A percentile compares a stretch with the other conserved stretches of the same genome.
Conservation (phyloP, 2,797 vertebrate genomes). For the Amblyraja radiata region DNA sequence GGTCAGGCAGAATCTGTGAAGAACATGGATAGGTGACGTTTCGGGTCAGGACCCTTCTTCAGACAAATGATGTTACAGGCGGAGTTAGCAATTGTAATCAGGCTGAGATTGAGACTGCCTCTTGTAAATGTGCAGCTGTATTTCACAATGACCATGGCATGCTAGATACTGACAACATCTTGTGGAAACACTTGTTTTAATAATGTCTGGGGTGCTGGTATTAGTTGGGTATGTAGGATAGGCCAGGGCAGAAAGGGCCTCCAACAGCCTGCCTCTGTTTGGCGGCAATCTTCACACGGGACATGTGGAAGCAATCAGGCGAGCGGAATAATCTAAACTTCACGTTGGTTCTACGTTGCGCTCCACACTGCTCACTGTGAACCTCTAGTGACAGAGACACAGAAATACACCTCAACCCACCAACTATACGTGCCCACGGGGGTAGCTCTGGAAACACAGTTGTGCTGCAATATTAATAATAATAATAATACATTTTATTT, state of each 20-base stretch:
- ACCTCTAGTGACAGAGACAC: background rate
- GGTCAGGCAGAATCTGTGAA: too few species aligned
- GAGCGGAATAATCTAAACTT: background rate
- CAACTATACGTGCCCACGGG: background rate
- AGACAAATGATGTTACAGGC: background rate
- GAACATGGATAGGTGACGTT: too few species aligned
- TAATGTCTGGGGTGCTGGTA: background rate
- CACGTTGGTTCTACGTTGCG: background rate
- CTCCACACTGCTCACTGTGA: background rate
- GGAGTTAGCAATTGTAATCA: background rate
- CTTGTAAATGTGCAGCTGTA: background rate
- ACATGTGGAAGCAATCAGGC: background rate
- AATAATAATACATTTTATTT: too few species aligned
- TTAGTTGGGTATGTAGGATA: background rate
- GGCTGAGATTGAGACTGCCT: background rate
- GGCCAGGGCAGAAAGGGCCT: background rate
- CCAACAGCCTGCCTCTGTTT: background rate
- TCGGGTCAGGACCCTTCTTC: too few species aligned
- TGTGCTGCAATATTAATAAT: too few species aligned
- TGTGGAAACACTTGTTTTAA: background rate
- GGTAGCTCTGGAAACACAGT: too few species aligned
- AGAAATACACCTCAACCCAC: background rate
- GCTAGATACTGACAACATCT: background rate
- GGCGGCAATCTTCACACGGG: background rate
- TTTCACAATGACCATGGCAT: background rate